Percentiles rank a stretch among this genome's conserved stretches.
Conservation (phyloP, 92 coral and sea anemone species). For the Porites evermanni region DNA sequence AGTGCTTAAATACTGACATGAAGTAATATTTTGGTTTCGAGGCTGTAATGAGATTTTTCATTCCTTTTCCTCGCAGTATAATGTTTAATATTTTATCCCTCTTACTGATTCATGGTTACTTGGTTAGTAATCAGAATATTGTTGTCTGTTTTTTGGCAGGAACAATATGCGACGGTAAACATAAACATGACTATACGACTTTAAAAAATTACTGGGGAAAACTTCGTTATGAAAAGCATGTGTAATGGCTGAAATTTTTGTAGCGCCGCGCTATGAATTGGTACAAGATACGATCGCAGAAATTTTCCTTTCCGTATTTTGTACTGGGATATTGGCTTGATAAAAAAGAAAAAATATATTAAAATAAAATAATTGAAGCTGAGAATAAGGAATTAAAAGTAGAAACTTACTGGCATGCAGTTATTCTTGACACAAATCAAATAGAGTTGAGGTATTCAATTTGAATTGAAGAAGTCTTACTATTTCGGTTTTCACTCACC, state of each 20-base stretch:
- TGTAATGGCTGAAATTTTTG: not conserved
- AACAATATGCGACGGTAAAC: not conserved
- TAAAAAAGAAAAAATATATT: not conserved
- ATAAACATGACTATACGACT: not conserved
- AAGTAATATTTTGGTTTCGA: too few species aligned
- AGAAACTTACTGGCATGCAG: not conserved
- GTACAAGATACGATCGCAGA: not conserved
- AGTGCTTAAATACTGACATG: too few species aligned
- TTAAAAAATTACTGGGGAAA: not conserved
- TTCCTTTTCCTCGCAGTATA: too few species aligned
- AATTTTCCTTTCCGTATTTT: not conserved
- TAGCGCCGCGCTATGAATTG: not conserved
- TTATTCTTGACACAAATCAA: not conserved
- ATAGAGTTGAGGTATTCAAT: constrained; percentile 3
- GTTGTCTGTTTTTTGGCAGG: not conserved
- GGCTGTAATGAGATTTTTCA: too few species aligned
- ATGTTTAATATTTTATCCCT: too few species aligned
- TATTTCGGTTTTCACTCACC: not conserved
- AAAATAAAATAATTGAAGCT: not conserved
- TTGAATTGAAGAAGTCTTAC: not conserved
- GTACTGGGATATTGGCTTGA: not conserved
- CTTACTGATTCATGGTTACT: too few species aligned
- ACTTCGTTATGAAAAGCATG: not conserved
- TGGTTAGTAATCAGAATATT: not conserved
- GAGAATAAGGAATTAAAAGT: not conserved